Evolutionary conservation across 2,113 vertebrate species (phyloP), one percentile per base, ranked within the genome.

Genomic region (Daubentonia madagascariensis): DNA sequence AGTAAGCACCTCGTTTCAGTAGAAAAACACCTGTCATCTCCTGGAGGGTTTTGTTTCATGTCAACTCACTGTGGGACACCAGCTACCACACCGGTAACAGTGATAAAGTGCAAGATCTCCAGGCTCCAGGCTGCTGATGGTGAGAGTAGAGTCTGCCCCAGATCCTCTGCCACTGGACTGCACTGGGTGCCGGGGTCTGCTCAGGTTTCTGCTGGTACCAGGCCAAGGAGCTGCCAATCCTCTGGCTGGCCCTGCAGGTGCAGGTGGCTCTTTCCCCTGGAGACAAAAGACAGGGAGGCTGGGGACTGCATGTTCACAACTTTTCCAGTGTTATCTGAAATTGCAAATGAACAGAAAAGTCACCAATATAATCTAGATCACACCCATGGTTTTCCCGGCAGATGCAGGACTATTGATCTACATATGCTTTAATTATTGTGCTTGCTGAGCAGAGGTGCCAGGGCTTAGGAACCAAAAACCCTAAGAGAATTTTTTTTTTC

Each of bases 131-230:
- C 20, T 81, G 81, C 54, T 93, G 92, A 73, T 40, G 73, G 78
- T 79, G n/a, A 96, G 48, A 57, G 59, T 90, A 50, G 68, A 94
- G n/a, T 79, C 61, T 28, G 37, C 79, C 22, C 52, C 83, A 30
- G 72, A 98, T 11, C 80, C 61, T 61, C 59, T 30, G 65, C 68
- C 72, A 20, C 73, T 65, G 85, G 95, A 80, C 18, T 1, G 6
- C 16, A 32, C 79, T 45, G 93, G 85, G 63, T 9, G 35, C 90
- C 37, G 12, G 50, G 12, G 32, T 20, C 28, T 67, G 30, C 45
- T n/a, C 61, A 32, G 48, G 18, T 40, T 80, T 68, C 54, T 96
- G 97, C 0, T 98, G 97, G 76, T 98, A 98, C 98, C 98, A 98
- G 97, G 0, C 12, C 12, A 98, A 20, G 1, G 11, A 8, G 12